Conservation (phyloP, 30 jellyfish, hydroid and myxozoan genomes). For the Haliclystus octoradiatus region DNA sequence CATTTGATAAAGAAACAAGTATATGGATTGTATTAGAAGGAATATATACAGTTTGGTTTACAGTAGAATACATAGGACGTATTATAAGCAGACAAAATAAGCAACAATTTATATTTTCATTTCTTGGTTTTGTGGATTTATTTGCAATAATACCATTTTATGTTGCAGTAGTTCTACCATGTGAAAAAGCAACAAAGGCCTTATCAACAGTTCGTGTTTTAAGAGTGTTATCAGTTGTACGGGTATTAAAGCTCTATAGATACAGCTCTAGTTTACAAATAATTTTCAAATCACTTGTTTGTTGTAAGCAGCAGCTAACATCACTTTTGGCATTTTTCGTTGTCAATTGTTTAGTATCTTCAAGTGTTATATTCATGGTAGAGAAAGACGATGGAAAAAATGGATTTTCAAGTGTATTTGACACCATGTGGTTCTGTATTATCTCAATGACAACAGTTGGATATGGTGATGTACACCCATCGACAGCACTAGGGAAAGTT, state of each 20-base stretch:
- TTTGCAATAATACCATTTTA: constrained; percentile 30
- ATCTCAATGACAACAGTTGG: constrained; percentile 74
- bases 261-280: constrained; percentile 39
- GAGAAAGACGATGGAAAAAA: constrained; percentile 26
- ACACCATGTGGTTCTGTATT: constrained; percentile 52
- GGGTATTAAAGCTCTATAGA: constrained; percentile 37
- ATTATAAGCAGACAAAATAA: constrained; percentile 13
- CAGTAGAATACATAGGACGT: constrained; percentile 30
- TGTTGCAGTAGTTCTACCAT: not conserved
- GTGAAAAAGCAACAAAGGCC: constrained; percentile 1
- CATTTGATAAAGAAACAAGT: too few relatives aligned
- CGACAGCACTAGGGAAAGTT: constrained; percentile 40
- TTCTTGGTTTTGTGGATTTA: constrained; percentile 39
- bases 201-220: constrained; percentile 30
- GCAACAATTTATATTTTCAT: constrained; percentile 15
- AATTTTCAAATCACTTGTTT: constrained; percentile 26
- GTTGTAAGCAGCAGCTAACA: constrained; percentile 48
- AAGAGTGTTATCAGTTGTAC: constrained; percentile 25
- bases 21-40: constrained; percentile 29
- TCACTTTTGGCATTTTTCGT: constrained; percentile 28
- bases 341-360: constrained; percentile 42
- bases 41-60: constrained; percentile 32
- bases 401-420: constrained; percentile 21
- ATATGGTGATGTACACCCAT: constrained; percentile 55
- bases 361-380: constrained; percentile 31